Base-by-base conservation (phyloP, 2,797 vertebrate genomes). In the Anableps anableps region DNA sequence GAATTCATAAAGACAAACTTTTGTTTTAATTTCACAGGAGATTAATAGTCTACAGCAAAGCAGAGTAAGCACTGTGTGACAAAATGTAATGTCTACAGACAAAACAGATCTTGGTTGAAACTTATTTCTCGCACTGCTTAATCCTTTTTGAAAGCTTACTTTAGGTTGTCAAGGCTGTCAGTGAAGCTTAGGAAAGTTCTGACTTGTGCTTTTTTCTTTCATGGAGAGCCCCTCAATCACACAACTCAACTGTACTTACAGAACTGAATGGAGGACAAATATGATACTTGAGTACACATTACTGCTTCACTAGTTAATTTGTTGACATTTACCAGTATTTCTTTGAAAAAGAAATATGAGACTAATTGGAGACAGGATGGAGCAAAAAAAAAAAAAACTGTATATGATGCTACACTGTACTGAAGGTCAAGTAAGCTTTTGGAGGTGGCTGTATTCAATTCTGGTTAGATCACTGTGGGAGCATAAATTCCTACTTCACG, bases 1-100 rank as follows among this genome's bases (percentile, higher is more conserved):
- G 66, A 77, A 80, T 82, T 80, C 60, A 60, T 60, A 14, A 81
- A 83, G 80, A 66, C 66, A 91, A 91, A 91, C 74, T 81, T 91
- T 85, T 90, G 84, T 89, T 90, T 85, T 83, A 84, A 83, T 92
- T 91, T 90, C 86, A 91, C 86, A 88, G 77, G 85, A 87, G 88
- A 92, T 92, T 89, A 91, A 89, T 85, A 85, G 81, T 87, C 58
- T 78, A 66, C 72, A 19, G 76, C 17, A 41, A 85, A 81, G 84
- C 47, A 60, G 43, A 53, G 78, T 6, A 26, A 77, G 72, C 43
- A 26, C 76, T 2, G 72, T 80, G 36, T 62, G 86, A 74, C 78
- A 64, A 77, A 81, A 86, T 82, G 14, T 81, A 80, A 88, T 85
- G 80, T 85, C 84, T 62, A 34, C 78, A 86, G 80, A 87, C 78